Evolutionary conservation across 2,888 invertebrate species (phyloP).

Genomic region (Troilus luridus): DNA sequence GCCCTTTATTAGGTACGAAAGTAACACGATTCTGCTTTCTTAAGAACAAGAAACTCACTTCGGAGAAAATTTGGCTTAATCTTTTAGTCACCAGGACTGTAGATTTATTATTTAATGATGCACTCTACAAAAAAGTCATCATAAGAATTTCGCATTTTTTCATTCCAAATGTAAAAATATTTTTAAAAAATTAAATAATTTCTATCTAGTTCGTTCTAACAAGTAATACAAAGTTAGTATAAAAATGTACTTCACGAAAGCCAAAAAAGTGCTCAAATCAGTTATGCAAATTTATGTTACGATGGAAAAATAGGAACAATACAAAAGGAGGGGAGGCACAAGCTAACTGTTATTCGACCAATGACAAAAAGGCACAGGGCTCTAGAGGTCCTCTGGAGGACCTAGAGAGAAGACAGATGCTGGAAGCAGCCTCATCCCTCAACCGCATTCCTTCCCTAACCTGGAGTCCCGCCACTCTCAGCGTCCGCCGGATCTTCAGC

Average conservation of each 20-base stretch:
- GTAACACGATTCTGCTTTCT: too few relatives aligned
- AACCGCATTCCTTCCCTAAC: slow-evolving; percentile 50
- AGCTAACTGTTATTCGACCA: background rate
- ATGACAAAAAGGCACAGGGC: slow-evolving; percentile 3
- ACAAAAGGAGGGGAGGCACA: background rate
- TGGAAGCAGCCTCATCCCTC: slow-evolving; percentile 16
- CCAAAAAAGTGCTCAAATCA: background rate
- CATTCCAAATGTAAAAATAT: too few relatives aligned
- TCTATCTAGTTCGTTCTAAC: too few relatives aligned
- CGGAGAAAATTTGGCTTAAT: too few relatives aligned
- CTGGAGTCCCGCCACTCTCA: slow-evolving; percentile 44
- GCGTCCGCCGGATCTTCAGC: background rate
- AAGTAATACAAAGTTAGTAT: background rate
- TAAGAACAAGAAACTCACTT: too few relatives aligned
- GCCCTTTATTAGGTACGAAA: too few relatives aligned
- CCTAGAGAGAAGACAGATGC: slow-evolving; percentile 14
- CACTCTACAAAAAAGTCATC: too few relatives aligned
- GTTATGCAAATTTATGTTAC: background rate
- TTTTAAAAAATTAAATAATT: too few relatives aligned
- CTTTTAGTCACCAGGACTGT: too few relatives aligned
- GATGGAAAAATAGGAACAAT: background rate
- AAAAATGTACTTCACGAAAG: background rate
- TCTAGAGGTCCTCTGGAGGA: background rate
- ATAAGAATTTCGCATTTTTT: too few relatives aligned
- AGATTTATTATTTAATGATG: too few relatives aligned